These are phyloP conservation scores for Hirtodrosophila cameraria DNA, from an alignment of 2,888 invertebrate genomes.

Conservation along the genomic window DNA sequence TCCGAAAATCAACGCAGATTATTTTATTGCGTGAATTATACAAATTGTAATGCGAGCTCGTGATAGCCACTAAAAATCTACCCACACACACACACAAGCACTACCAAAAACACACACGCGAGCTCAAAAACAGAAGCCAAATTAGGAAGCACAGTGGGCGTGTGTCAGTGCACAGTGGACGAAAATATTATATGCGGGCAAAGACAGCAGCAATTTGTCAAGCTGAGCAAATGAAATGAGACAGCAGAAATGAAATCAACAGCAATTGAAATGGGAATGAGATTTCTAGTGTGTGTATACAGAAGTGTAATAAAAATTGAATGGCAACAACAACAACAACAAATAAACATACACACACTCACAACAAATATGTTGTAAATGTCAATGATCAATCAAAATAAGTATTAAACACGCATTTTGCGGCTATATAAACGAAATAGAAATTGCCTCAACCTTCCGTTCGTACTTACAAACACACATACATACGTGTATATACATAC, in stretches of 20 bases:
- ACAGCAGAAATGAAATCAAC: slow-evolving; percentile 52
- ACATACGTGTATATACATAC: too few relatives aligned
- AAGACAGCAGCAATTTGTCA: slow-evolving; percentile 47
- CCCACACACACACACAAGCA: slow-evolving; percentile 44
- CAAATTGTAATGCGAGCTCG: slow-evolving; percentile 66
- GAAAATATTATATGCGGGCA: slow-evolving; percentile 28
- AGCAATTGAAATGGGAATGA: slow-evolving; percentile 42
- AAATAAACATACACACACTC: slow-evolving; percentile 35
- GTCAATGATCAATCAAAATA: slow-evolving; percentile 82
- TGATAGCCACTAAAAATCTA: slow-evolving; percentile 63
- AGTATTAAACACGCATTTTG: slow-evolving; percentile 60
- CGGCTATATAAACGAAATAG: slow-evolving; percentile 24
- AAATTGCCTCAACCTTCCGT: slow-evolving; percentile 36
- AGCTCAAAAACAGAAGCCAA: slow-evolving; percentile 48
- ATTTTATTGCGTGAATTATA: slow-evolving; percentile 77
- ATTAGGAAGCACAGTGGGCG: slow-evolving; percentile 67
- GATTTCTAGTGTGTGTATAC: slow-evolving; percentile 32
- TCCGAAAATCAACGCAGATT: slow-evolving; percentile 49
- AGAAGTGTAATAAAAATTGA: slow-evolving; percentile 67
- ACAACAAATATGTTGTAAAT: slow-evolving; percentile 78
- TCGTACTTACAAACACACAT: too few relatives aligned
- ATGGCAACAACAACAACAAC: slow-evolving; percentile 34
- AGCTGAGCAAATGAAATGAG: slow-evolving; percentile 44
- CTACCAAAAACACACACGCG: slow-evolving; percentile 18
- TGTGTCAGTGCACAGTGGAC: slow-evolving; percentile 44